phyloP scores from a whole-genome alignment of 2,113 vertebrate species.

The Mirounga angustirostris region DNA sequence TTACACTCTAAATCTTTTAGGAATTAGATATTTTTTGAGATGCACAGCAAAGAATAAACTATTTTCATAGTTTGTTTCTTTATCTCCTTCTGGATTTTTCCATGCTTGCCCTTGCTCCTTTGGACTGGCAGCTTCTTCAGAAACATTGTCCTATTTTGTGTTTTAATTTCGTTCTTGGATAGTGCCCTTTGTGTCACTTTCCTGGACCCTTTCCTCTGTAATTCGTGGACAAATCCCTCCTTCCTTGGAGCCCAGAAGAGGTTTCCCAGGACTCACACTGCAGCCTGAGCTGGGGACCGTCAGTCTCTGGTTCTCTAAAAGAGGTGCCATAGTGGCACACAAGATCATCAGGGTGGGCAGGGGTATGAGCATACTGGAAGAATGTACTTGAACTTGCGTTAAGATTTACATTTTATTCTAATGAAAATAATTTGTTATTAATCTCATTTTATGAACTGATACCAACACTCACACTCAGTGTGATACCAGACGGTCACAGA shows the following conservation, averaged over 20 bases:
- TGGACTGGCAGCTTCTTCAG: neutral
- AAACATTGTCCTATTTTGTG: neutral
- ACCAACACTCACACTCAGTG: neutral
- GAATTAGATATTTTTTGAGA: neutral
- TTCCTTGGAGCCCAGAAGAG: neutral
- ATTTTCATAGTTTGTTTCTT: neutral
- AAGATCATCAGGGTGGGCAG: neutral
- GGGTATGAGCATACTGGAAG: neutral
- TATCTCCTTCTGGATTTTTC: neutral
- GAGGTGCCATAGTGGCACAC: neutral
- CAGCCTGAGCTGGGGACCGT: neutral
- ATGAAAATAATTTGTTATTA: neutral
- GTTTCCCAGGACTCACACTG: neutral
- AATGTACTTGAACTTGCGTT: neutral
- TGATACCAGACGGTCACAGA: neutral
- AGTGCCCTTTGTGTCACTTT: neutral
- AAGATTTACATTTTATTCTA: conserved; percentile 6
- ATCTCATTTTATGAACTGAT: neutral
- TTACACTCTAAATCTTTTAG: neutral
- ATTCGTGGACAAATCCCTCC: neutral
- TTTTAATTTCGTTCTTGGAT: neutral
- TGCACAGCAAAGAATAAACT: neutral
- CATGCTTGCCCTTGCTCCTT: neutral
- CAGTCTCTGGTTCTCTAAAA: neutral
- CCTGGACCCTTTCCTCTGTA: neutral